Base-by-base conservation (phyloP, 2,888 invertebrate genomes). In the Drosophila neonasuta region DNA sequence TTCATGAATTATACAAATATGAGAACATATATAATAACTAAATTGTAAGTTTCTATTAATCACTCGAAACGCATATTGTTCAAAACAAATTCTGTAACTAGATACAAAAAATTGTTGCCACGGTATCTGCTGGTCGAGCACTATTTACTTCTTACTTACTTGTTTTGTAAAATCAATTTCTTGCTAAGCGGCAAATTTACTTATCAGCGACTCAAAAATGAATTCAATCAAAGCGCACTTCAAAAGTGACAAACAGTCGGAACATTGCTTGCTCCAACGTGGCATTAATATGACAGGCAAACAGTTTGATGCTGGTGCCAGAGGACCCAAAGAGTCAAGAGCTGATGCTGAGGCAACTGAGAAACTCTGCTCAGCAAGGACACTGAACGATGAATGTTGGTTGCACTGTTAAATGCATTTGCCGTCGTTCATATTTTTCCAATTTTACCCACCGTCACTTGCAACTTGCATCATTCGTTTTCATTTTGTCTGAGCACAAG, bases 391-490 rank as follows among this genome's bases (percentile, higher is more conserved):
- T 52, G 24, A 24, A 24, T 5, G 24, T 24, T 24, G 24, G 24
- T 24, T 24, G 48, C 46, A 36, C 44, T 51, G 54, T 64, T 65
- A 56, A 74, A 74, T 65, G 56, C 74, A 74, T 74, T 74, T 71
- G 62, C 32, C 56, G 15, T 60, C 74, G 67, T 50, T 67, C 63
- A 77, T 72, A 68, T 75, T 68, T 76, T 77, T 64, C 34, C 78
- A 64, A 57, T 63, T 63, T 29, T 57, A 59, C 44, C 54, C 68
- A 63, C 54, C 46, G 56, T 65, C 61, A 57, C 79, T 84, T 70
- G 49, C 67, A 57, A 68, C 67, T 69, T 60, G 72, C 62, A 70
- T 72, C 85, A 85, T 76, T 79, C 68, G 62, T 73, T 73, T 68
- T 73, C 62, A 79, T 79, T 76, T 70, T 50, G 44, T 32, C 8